A percentile compares a stretch with the other conserved stretches of the same genome.
Conservation (phyloP, 2,113 vertebrate genomes). For the Rattus norvegicus region GRCr8 NC_086020.1:134362501-134363000, state of each 20-base stretch:
- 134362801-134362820: slow-evolving; percentile 25
- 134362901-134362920: slow-evolving; percentile 39
- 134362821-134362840: slow-evolving; percentile 1
- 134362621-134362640: neutral
- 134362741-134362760: neutral
- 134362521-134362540: neutral
- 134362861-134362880: neutral
- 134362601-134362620: neutral
- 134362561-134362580: neutral
- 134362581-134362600: neutral
- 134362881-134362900: slow-evolving; percentile 13
- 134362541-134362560: neutral
- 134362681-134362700: neutral
- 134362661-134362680: neutral
- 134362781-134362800: neutral
- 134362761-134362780: neutral
- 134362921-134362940: slow-evolving; percentile 38
- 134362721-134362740: neutral
- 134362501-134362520: slow-evolving; percentile 10
- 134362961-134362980: slow-evolving; percentile 49
- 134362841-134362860: neutral
- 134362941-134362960: slow-evolving; percentile 47
- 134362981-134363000: slow-evolving; percentile 9
- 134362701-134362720: neutral
- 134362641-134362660: neutral